Conservation (phyloP, 2,888 invertebrate species). For the Diaprepes abbreviatus region DNA sequence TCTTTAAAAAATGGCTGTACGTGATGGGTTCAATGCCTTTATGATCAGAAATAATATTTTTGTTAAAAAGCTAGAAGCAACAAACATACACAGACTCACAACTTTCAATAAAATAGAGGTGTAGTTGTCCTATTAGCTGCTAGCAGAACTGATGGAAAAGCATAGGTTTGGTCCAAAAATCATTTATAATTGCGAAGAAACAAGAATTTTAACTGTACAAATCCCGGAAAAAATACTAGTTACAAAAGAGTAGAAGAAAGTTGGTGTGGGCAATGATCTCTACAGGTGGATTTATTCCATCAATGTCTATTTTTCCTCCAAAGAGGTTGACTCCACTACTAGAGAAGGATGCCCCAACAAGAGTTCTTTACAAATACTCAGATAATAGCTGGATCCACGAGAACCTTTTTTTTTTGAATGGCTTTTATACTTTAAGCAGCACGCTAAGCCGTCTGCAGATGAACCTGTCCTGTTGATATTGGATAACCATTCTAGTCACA, state of each 20-base stretch:
- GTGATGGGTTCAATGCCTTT: slow-evolving; percentile 41
- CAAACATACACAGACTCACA: slow-evolving; percentile 28
- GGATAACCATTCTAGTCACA: slow-evolving; percentile 59
- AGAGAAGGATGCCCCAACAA: slow-evolving; percentile 63
- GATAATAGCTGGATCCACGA: slow-evolving; percentile 56
- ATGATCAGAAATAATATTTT: neutral
- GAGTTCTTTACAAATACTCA: slow-evolving; percentile 58
- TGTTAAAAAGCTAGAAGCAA: slow-evolving; percentile 40
- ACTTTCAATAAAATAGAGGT: slow-evolving; percentile 21
- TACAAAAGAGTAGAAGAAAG: neutral
- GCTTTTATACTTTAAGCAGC: slow-evolving; percentile 50
- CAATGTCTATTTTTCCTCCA: slow-evolving; percentile 67
- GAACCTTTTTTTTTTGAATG: slow-evolving; percentile 53
- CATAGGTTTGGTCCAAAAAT: neutral
- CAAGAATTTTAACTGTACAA: neutral
- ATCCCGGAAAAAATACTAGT: neutral
- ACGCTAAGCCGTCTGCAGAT: slow-evolving; percentile 51
- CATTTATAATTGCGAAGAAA: neutral
- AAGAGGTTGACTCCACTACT: slow-evolving; percentile 63
- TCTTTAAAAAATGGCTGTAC: slow-evolving; percentile 41
- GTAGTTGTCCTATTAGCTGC: slow-evolving; percentile 1
- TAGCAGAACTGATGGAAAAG: neutral
- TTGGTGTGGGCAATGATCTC: slow-evolving; percentile 55
- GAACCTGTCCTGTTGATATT: slow-evolving; percentile 56
- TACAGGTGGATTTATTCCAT: slow-evolving; percentile 64